Evolutionary conservation across 2,888 invertebrate species (phyloP).

Genomic region (Protodeltote pygarga): DNA sequence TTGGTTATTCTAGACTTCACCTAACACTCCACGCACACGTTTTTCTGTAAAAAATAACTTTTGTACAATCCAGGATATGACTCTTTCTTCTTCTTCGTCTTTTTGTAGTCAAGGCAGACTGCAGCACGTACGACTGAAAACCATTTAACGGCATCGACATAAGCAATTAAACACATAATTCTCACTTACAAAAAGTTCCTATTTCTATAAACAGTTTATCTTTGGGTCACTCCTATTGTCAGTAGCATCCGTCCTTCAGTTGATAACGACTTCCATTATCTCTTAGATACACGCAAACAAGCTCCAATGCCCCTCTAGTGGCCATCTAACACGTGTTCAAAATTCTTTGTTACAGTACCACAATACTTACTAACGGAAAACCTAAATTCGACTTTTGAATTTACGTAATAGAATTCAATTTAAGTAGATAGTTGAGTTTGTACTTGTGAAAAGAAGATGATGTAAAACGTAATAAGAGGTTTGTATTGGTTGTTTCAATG

Average conservation of each 20-base stretch:
- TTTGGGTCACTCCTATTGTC: conserved; percentile 38
- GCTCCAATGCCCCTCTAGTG: conserved; percentile 73
- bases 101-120: no score
- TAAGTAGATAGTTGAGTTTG: conserved; percentile 2
- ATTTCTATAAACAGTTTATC: conserved; percentile 24
- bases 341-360: conserved; percentile 52
- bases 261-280: conserved; percentile 62
- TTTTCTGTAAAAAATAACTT: no score
- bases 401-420: background rate
- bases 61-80: no score
- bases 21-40: no score
- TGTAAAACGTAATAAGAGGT: conserved; percentile 4
- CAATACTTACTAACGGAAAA: conserved; percentile 1
- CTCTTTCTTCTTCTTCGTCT: no score
- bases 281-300: conserved; percentile 69
- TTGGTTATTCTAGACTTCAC: no score
- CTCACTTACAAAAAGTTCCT: background rate
- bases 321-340: conserved; percentile 82
- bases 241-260: conserved; percentile 41
- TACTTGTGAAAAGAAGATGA: conserved; percentile 7
- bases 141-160: no score
- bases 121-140: no score
- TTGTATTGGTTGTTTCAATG: background rate
- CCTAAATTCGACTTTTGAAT: background rate
- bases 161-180: conserved; percentile 5